Base-by-base conservation (phyloP, 2,888 invertebrate species). In the Aelia acuminata region DNA sequence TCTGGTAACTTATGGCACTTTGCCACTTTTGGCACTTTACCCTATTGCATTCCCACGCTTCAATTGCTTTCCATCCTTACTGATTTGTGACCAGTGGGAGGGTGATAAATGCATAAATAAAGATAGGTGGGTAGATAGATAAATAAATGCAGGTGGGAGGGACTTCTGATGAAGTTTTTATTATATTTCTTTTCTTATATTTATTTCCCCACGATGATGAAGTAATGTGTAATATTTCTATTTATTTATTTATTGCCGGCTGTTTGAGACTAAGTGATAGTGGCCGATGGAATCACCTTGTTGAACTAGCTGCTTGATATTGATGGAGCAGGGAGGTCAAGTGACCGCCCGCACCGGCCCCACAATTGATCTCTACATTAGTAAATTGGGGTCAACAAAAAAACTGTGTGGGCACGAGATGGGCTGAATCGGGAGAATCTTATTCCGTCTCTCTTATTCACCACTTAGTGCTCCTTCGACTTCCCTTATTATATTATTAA, bases 331-430 rank as follows among this genome's bases (percentile, higher is more conserved):
- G 53, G 0, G 35, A n/a, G 85, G 85, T 85, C 85, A 85, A 85
- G 85, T 85, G 85, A 35, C 22, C 20, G 85, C 85, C 85, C 50
- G 85, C 85, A 85, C 50, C 50, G 57, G 22, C 4, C 20, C n/a
- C 50, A 57, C 53, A 85, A 53, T 85, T 85, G 85, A 85, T 85
- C 85, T 85, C 85, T 85, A 85, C 85, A 85, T 85, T 85, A 85
- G 85, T 85, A 85, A 85, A 85, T 85, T 85, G 85, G 85, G 85
- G 85, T 85, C 85, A 85, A 85, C 85, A 85, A 85, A 85, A 85
- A 85, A 85, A 53, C 20, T 53, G 85, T 49, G 85, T 85, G 85
- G 85, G 85, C 85, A 53, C 22, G n/a, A 57, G 35, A 20, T 85
- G 57, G n/a, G 35, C 31, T 57, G 85, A 85, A 85, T 85, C 85